Base-by-base conservation (phyloP, 2,888 invertebrate species). In the Zygogramma bicolorata region DNA sequence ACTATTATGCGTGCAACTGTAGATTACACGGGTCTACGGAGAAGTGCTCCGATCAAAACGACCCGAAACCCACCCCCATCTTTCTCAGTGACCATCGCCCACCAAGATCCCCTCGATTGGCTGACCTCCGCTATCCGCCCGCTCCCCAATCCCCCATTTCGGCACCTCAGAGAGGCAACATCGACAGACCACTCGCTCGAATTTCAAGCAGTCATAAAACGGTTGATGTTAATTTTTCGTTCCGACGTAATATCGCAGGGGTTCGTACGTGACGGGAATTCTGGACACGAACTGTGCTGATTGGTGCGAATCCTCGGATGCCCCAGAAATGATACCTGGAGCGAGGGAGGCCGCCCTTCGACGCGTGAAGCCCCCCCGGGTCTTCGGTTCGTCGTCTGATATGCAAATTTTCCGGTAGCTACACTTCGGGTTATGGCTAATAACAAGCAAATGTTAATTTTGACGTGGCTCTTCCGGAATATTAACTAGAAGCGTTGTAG, bases 141-240 rank as follows among this genome's bases (percentile, higher is more conserved):
- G 61, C 63, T 46, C 59, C 38, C 68, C 68, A 31, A 38, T 59
- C 60, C 49, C 66, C 49, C 68, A 70, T 76, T 76, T 75, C 76
- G 71, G 71, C 77, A 75, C 76, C 77, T 77, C 72, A 53, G 60
- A 68, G 69, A 68, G 62, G 69, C 72, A 67, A 71, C 77, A 76
- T 80, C 81, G 77, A 75, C 77, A 76, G 75, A 77, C 77, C 68
- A 75, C 75, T 77, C 76, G 76, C 76, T 78, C 78, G 81, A 81
- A 81, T 81, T 81, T 80, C 87, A 87, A 87, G 81, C 86, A 87
- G 87, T 87, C 87, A 87, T 87, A 87, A 87, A 87, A 85, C 86
- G 85, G 83, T 81, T 84, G 86, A 86, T 86, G 87, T 87, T 87
- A 87, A 87, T 87, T 87, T 87, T 87, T 87, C 85, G 76, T 76